These are phyloP conservation scores for Rhagoletis pomonella DNA, from an alignment of 1,140 invertebrate species.

Conservation along the genomic window DNA sequence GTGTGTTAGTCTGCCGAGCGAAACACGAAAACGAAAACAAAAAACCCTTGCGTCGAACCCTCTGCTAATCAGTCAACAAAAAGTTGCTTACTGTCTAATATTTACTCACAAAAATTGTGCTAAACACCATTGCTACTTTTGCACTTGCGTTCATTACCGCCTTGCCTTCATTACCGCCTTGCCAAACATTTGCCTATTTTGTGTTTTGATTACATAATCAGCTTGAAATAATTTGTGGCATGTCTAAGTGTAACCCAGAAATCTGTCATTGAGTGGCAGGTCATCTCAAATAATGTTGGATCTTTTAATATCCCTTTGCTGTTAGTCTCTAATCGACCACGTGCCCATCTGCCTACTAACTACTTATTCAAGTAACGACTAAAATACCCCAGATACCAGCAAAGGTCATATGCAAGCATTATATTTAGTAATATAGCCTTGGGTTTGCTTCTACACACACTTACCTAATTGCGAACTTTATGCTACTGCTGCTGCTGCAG, in stretches of 20 bases:
- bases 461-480: no score
- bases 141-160: neutral
- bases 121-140: neutral
- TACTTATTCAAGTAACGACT: neutral
- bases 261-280: neutral
- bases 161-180: neutral
- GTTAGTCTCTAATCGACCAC: neutral
- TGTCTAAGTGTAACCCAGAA: neutral
- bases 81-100: neutral
- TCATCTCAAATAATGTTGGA: neutral
- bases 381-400: neutral
- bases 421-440: neutral
- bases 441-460: neutral
- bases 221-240: conserved; percentile 15
- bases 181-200: conserved; percentile 10
- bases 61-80: neutral
- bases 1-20: neutral
- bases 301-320: neutral
- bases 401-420: neutral
- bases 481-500: no score
- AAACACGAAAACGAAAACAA: neutral
- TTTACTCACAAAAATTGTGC: neutral
- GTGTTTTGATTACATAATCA: neutral
- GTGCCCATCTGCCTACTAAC: neutral
- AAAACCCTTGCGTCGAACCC: neutral